Evolutionary conservation across 2,888 invertebrate genomes (phyloP), one percentile per base, ranked within the genome.

Genomic region (Dilophus febrilis): DNA sequence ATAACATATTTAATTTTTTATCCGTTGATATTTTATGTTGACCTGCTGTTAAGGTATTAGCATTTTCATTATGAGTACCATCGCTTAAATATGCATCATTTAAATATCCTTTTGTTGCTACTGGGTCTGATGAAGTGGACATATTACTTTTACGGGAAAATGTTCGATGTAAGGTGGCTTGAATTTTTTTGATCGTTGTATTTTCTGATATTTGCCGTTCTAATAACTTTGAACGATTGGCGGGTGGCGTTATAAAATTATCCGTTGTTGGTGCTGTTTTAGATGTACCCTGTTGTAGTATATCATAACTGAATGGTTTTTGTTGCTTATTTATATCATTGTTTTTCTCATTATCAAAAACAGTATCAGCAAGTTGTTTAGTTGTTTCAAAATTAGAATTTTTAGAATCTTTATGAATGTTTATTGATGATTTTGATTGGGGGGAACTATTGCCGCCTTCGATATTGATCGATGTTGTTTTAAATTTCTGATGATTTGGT

Each of bases 1-100:
- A 50, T 27, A 74, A 54, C 37, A 65, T 66, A 41, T 67, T 67
- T 4, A 71, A 50, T 47, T 63, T 66, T 41, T 60, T 65, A 38
- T 72, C 70, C 2, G 65, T 60, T 1, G 63, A 57, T 27, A 61
- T 47, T 50, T 59, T 64, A 32, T 58, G 49, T 12, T 46, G 47
- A 29, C 57, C 52, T 35, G 49, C 22, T 22, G 22, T 22, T 22
- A 8, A 6, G 8, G 22, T 6, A 8, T 22, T 22, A 6, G 8
- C 22, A 4, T 22, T 22, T 22, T 6, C 22, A 6, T 22, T 22
- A 22, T 22, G 4, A 22, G 4, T 22, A 4, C 22, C 17, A 26
- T 55, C 53, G 14, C 48, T 51, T 40, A 55, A 52, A 19, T 49
- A 51, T 31, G 51, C 49, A 31, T 60, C 57, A 14, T 51, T 46